Base-by-base conservation (phyloP, 2,888 invertebrate species). In the Amphipoea oculea region DNA sequence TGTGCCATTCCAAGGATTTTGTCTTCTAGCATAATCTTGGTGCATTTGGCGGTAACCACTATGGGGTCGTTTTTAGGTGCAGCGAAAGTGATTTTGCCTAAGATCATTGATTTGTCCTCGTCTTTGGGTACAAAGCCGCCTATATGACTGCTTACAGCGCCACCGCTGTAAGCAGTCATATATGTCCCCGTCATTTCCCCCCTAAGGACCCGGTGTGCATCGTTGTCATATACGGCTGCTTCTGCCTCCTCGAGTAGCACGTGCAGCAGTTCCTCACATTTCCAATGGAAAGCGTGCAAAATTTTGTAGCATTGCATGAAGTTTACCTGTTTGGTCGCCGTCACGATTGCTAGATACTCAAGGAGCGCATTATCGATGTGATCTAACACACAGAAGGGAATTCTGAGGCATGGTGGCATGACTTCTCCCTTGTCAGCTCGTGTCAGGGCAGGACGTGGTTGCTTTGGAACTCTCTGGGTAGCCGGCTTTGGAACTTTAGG, bases 1-100 rank as follows among this genome's bases (percentile, higher is more conserved):
- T 70, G 9, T 14, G 76, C 76, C 66, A 48, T 85, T 0, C 2
- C 14, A 29, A 82, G 77, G 40, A 84, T 76, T 20, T 76, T 82
- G n/a, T 85, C 86, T 1, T 71, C 48, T 12, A 84, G 57, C 83
- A 84, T 85, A 14, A 86, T 76, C 66, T 70, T 85, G 6, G 83
- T 84, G 36, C 82, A 84, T 62, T 71, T 72, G 6, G 83, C 76
- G 17, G 67, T 76, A 2, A 84, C 63, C 3, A 84, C 73, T 48
- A 85, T 67, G 29, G 82, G 66, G 20, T 76, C 70, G 29, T 60
- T 14, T 54, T 20, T 2, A 45, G 82, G 86, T 20, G 76, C 17
- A n/a, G 20, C 7, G 20, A 86, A 84, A 40, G 20, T 45, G 4
- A 60, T 73, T 66, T 62, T 82, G 0, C 82, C 76, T 23, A 12